phyloP scores from a whole-genome alignment of 2,113 vertebrate species.

The Labeo catla region DNA sequence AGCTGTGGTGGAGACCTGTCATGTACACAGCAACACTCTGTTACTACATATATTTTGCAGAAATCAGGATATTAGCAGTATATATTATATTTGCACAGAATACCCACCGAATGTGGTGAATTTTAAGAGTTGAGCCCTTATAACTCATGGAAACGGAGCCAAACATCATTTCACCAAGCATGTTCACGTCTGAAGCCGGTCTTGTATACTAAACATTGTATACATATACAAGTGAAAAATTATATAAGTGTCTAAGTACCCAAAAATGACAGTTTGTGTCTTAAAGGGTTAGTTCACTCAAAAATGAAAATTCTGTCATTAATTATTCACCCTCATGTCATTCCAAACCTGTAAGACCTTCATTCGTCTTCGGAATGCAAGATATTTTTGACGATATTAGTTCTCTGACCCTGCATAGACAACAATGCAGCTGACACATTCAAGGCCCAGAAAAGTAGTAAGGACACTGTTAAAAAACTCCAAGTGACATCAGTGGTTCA shows the following conservation, averaged over 20 bases:
- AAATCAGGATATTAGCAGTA: not conserved
- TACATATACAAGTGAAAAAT: not conserved
- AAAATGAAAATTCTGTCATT: no score
- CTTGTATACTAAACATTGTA: conserved; percentile 81
- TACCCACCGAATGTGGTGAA: conserved; percentile 86
- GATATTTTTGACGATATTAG: no score
- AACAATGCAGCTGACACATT: no score
- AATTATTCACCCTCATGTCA: no score
- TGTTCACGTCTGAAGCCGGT: conserved; percentile 86
- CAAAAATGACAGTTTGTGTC: not conserved
- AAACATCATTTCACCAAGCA: conserved; percentile 91
- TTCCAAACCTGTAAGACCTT: no score
- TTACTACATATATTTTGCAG: not conserved
- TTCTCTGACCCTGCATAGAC: no score
- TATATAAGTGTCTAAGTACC: no score
- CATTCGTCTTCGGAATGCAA: no score
- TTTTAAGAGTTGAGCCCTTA: conserved; percentile 86
- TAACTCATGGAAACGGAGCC: conserved; percentile 89
- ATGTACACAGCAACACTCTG: conserved; percentile 51
- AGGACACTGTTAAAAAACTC: no score
- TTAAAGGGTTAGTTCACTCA: no score
- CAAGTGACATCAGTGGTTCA: no score
- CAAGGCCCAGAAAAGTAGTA: no score
- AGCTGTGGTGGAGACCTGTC: conserved; percentile 85
- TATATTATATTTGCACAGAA: not conserved